These are phyloP conservation scores for Armadillidium nasatum DNA, from an alignment of 1,140 invertebrate species.

Conservation along the genomic window DNA sequence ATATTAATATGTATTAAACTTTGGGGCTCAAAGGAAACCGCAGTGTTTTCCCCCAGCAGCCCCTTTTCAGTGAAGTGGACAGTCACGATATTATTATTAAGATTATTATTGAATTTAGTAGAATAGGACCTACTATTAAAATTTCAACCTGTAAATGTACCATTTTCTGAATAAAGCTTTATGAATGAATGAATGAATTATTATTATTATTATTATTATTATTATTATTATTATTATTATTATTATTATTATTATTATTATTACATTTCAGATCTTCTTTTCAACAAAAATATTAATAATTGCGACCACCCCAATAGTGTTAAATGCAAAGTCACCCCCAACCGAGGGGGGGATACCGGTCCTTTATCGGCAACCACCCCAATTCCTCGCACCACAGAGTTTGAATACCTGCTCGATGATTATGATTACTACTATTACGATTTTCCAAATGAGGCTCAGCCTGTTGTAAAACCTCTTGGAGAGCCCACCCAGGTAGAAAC, in stretches of 20 bases:
- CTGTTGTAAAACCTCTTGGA: not conserved
- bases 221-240: not conserved
- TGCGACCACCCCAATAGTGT: slow-evolving; percentile 88
- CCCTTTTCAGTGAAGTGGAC: too few species aligned
- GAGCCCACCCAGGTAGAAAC: too few species aligned
- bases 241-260: slow-evolving; percentile 1
- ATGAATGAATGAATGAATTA: too few species aligned
- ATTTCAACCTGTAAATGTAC: too few species aligned
- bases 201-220: not conserved
- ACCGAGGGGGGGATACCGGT: slow-evolving; percentile 28
- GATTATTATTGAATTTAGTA: too few species aligned
- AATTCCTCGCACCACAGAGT: slow-evolving; percentile 38
- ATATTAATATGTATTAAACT: too few species aligned
- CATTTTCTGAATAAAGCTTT: too few species aligned
- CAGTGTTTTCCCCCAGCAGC: too few species aligned
- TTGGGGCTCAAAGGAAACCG: too few species aligned
- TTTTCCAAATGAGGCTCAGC: not conserved
- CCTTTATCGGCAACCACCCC: slow-evolving; percentile 36
- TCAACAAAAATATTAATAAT: slow-evolving; percentile 84
- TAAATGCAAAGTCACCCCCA: slow-evolving; percentile 56
- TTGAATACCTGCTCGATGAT: slow-evolving; percentile 37
- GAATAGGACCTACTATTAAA: too few species aligned
- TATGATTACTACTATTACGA: slow-evolving; percentile 40
- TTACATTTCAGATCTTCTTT: slow-evolving; percentile 63
- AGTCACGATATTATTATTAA: too few species aligned